Evolutionary conservation across 2,888 invertebrate species (phyloP).

Genomic region (Polydrusus pterygomalis): DNA sequence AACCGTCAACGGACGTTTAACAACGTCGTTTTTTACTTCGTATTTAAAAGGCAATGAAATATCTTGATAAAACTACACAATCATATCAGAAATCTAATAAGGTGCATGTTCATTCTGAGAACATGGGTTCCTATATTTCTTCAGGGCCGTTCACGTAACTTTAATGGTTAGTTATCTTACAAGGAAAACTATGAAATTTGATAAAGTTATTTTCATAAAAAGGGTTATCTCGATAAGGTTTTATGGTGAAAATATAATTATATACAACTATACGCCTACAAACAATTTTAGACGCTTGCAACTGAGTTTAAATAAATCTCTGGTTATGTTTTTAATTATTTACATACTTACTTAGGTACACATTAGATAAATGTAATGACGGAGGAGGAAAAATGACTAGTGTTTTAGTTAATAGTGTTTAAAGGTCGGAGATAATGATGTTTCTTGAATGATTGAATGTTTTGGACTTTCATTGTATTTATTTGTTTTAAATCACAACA

Average conservation of each 20-base stretch:
- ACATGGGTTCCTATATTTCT: slow-evolving; percentile 3
- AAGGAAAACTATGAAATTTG: slow-evolving; percentile 3
- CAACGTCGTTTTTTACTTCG: not conserved
- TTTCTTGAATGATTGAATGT: no score
- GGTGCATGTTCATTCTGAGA: slow-evolving; percentile 5
- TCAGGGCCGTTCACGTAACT: slow-evolving; percentile 1
- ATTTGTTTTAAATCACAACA: no score
- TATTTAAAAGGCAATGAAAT: not conserved
- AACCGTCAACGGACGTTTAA: not conserved
- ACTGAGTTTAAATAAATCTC: no score
- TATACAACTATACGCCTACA: no score
- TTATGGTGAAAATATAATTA: not conserved
- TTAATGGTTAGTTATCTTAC: not conserved
- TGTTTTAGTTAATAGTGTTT: no score
- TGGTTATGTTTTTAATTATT: no score
- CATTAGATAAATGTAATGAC: no score
- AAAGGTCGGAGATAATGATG: no score
- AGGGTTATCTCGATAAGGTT: slow-evolving; percentile 2
- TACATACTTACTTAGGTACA: no score
- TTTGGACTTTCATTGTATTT: no score
- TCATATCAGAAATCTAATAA: slow-evolving; percentile 1
- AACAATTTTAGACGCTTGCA: no score
- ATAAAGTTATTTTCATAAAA: slow-evolving; percentile 6
- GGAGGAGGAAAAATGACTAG: no score
- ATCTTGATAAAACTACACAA: not conserved